Percentiles rank a stretch among this genome's conserved stretches.
Conservation (phyloP, 2,797 vertebrate genomes). For the Passerculus sandwichensis region DNA sequence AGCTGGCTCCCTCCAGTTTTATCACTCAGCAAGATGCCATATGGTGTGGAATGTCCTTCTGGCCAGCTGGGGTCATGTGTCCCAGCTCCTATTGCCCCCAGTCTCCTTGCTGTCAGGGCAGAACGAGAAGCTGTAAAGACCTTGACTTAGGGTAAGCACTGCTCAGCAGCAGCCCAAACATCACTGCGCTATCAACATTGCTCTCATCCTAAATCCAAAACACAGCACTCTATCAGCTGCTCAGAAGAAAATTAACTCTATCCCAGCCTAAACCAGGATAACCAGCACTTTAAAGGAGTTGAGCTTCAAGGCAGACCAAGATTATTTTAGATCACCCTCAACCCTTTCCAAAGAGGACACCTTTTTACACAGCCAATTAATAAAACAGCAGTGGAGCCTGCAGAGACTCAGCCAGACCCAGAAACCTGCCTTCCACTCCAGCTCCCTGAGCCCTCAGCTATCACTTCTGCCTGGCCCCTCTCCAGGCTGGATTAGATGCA, state of each 20-base stretch:
- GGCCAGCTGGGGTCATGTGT: not conserved
- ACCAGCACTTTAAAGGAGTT: not conserved
- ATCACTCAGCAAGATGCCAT: not conserved
- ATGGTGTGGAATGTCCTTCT: not conserved
- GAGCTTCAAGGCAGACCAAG: not conserved
- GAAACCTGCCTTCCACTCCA: not conserved
- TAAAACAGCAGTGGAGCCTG: not conserved
- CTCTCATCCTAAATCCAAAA: not conserved
- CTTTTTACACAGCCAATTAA: not conserved
- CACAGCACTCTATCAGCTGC: not conserved
- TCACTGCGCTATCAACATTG: not conserved
- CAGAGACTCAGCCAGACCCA: not conserved
- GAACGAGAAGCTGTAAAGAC: not conserved
- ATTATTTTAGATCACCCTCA: not conserved
- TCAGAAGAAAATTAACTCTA: not conserved
- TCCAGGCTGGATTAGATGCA: constrained; percentile 11
- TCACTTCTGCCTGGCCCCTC: constrained; percentile 15
- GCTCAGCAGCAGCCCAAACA: not conserved
- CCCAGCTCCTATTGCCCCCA: not conserved
- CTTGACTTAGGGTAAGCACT: not conserved
- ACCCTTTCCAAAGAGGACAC: not conserved
- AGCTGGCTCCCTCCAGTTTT: not conserved
- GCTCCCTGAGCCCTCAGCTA: not conserved
- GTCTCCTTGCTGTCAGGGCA: not conserved
- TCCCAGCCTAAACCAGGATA: not conserved